Evolutionary conservation across 2,888 invertebrate species (phyloP), one percentile per base, ranked within the genome.

Genomic region (Invenusta paracnida): DNA sequence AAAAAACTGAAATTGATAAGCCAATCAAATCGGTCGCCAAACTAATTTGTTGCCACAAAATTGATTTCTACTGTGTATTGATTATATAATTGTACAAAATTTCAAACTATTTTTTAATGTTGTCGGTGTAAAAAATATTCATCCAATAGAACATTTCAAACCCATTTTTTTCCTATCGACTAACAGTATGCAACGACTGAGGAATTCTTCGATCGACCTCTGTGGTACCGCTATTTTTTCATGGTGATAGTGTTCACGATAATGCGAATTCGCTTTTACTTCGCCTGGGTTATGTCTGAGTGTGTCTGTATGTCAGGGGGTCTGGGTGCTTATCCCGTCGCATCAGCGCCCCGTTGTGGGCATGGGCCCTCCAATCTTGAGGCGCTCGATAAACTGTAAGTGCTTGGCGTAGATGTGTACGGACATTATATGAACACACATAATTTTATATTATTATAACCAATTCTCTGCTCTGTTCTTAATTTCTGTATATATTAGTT

Each of bases 221-320:
- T 95, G 88, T 89, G 95, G 87, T 96, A 95, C 90, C 94, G 95
- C 84, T 93, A 96, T 88, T 93, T 95, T 92, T 97, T 95, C 91
- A 94, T 96, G 88, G 95, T 95, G 93, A 95, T 95, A 0, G 93
- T 95, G 87, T 98, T 97, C 91, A 94, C 95, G 82, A 94, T 94
- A 85, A 97, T 98, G 92, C 94, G 97, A 1, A 94, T 95, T 92
- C 94, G 98, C 84, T 95, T 98, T 88, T 98, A 96, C 90, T 93
- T 94, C 17, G 98, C 97, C 0, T 94, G 98, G 93, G 94, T 95
- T 0, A 91, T 98, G 85, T 95, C 97, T 0, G 97, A 98, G 92
- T 95, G 95, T 91, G 95, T 96, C n/a, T 97, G 97, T 90, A 95
- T 95, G 23, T 94, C 95, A 91, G 94, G 95, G 0, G 96, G 96